A percentile compares a stretch with the other conserved stretches of the same genome.
phyloP scores from a whole-genome alignment of 2,113 vertebrate genomes.

The Pica pica region DNA sequence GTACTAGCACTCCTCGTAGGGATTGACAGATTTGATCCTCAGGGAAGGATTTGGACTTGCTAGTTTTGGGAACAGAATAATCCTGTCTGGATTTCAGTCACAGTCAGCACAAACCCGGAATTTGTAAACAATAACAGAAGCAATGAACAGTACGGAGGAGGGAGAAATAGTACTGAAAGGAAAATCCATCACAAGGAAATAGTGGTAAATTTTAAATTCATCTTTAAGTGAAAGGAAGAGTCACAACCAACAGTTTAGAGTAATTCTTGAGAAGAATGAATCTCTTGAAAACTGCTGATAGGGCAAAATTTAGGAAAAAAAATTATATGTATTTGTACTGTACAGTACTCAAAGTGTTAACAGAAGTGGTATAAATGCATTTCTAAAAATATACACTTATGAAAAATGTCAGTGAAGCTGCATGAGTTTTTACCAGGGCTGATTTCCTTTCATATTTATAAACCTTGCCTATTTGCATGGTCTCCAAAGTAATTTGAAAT shows the following conservation, averaged over 20 bases:
- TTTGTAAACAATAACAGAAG: not conserved
- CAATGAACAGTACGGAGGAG: not conserved
- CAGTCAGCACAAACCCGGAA: not conserved
- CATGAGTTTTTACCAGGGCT: not conserved
- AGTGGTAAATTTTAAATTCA: not conserved
- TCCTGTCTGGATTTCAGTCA: not conserved
- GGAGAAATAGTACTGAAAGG: not conserved
- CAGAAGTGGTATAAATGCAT: not conserved
- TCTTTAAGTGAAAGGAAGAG: not conserved
- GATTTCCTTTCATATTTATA: constrained; percentile 41
- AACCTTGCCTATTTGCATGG: not conserved
- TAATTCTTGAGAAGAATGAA: not conserved
- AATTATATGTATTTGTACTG: not conserved
- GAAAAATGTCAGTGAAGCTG: not conserved
- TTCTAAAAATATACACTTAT: constrained; percentile 35
- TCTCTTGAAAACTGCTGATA: not conserved
- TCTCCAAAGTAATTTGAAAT: constrained; percentile 38
- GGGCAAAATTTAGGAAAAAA: not conserved
- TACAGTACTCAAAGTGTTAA: not conserved
- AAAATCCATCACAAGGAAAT: not conserved
- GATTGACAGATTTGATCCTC: not conserved
- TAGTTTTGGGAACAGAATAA: not conserved
- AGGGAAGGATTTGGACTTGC: not conserved
- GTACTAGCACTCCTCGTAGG: not conserved
- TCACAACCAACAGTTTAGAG: not conserved